Conservation (phyloP, 2,888 invertebrate species). For the Troides helena region DNA sequence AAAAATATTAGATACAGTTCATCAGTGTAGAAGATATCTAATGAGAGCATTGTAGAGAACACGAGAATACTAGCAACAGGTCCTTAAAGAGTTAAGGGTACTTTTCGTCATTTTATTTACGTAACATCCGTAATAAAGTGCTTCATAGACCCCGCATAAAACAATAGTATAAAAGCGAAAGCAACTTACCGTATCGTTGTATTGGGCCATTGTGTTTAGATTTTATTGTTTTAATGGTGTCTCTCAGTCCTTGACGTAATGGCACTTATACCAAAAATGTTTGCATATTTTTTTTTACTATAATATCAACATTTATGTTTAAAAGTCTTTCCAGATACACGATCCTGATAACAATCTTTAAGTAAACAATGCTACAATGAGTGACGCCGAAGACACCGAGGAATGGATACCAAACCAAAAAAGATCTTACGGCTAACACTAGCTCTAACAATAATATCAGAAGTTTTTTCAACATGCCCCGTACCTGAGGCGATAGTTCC, state of each 20-base stretch:
- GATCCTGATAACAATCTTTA: conserved; percentile 1
- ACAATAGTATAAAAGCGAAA: conserved; percentile 74
- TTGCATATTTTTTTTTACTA: background rate
- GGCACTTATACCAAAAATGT: conserved; percentile 40
- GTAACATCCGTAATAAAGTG: conserved; percentile 49
- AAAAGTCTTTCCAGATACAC: conserved; percentile 11
- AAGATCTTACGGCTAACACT: conserved; percentile 58
- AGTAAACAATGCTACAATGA: conserved; percentile 62
- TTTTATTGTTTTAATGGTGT: conserved; percentile 66
- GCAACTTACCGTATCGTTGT: conserved; percentile 63
- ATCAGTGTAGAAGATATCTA: background rate
- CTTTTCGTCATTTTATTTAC: conserved; percentile 26
- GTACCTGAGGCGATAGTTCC: conserved; percentile 88
- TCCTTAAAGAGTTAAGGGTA: background rate
- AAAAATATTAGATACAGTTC: too few species aligned
- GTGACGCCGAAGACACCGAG: conserved; percentile 52
- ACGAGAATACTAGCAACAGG: background rate
- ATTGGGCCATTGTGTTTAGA: conserved; percentile 65
- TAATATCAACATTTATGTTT: background rate
- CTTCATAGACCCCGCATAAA: conserved; percentile 61
- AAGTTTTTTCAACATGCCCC: conserved; percentile 81
- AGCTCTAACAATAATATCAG: conserved; percentile 43
- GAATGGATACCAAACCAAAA: conserved; percentile 65
- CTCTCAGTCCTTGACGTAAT: conserved; percentile 65
- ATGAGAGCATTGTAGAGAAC: too few species aligned